Conservation (phyloP, 1,140 invertebrate species). For the Leucophenga varia region DNA sequence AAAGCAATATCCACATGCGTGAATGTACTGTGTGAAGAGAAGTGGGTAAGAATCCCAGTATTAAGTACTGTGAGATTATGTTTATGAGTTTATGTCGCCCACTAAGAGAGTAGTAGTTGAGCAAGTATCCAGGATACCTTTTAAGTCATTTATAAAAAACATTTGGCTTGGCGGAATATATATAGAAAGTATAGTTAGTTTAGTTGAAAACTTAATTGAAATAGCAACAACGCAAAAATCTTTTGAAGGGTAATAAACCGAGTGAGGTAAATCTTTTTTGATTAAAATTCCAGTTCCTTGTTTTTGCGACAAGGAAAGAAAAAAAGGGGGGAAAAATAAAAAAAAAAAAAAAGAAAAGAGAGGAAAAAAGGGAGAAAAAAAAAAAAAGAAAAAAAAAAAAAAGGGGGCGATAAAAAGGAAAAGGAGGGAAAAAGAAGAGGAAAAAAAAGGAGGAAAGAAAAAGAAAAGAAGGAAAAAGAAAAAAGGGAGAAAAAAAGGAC, state of each 20-base stretch:
- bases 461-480: background rate
- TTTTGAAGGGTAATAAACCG: background rate
- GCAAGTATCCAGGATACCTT: background rate
- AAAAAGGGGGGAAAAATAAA: too few species aligned
- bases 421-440: background rate
- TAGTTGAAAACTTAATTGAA: too few species aligned
- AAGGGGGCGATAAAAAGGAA: background rate
- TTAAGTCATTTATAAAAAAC: background rate
- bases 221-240: too few species aligned
- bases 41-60: background rate
- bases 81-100: slow-evolving; percentile 2
- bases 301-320: too few species aligned
- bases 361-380: too few species aligned
- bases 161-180: background rate
- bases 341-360: too few species aligned
- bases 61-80: slow-evolving; percentile 1
- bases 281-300: too few species aligned
- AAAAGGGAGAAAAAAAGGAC: background rate
- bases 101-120: background rate
- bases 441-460: background rate
- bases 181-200: background rate
- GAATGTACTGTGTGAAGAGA: background rate
- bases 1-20: background rate
- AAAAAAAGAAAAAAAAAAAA: background rate
- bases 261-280: too few species aligned